phyloP scores from a whole-genome alignment of 2,113 vertebrate species.

The Saccopteryx leptura region DNA sequence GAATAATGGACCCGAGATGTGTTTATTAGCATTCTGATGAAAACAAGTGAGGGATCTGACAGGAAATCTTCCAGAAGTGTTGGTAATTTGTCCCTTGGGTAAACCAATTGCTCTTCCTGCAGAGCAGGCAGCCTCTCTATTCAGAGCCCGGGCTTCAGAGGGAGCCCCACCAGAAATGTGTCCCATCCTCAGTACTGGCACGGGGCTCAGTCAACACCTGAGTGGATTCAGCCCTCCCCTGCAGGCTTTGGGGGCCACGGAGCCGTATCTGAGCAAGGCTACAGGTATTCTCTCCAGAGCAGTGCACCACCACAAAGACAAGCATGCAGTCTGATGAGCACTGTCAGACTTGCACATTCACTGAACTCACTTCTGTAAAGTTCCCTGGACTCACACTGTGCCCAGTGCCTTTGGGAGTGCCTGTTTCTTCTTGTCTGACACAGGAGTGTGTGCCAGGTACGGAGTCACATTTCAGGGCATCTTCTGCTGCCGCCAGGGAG shows the following conservation, averaged over 20 bases:
- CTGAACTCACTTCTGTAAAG: neutral
- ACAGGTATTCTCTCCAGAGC: neutral
- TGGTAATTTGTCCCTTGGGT: neutral
- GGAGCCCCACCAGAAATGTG: neutral
- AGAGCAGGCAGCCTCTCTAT: neutral
- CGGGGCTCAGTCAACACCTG: neutral
- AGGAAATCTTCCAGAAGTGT: slow-evolving; percentile 13
- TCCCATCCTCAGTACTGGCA: neutral
- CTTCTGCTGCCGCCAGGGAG: neutral
- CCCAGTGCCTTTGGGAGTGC: rapidly evolving
- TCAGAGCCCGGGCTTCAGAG: neutral
- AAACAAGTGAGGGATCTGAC: neutral
- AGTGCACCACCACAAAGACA: neutral
- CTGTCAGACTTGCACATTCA: neutral
- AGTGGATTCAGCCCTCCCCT: neutral
- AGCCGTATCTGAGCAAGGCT: neutral
- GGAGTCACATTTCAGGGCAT: neutral
- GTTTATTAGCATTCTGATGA: slow-evolving; percentile 53
- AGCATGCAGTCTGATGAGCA: neutral
- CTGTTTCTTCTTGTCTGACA: neutral
- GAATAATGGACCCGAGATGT: neutral
- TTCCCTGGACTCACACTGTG: neutral
- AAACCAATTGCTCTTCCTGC: slow-evolving; percentile 28
- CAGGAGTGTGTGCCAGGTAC: neutral
- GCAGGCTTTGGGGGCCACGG: neutral